Conservation (phyloP, 2,797 vertebrate genomes). For the Acestrorhynchus altus region DNA sequence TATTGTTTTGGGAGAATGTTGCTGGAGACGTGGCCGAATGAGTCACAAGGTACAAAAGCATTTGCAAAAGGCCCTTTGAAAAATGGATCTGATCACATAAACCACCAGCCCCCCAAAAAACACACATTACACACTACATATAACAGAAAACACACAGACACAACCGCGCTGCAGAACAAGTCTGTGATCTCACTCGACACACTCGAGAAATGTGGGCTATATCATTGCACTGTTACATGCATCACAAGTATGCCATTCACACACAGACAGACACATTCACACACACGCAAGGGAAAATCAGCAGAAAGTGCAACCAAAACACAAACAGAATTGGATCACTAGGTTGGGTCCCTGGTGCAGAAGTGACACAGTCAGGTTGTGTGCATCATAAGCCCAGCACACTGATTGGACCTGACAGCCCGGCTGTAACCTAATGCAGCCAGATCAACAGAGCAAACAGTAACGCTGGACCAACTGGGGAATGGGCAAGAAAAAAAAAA, state of each 20-base stretch:
- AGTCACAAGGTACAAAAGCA: no score
- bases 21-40: no score
- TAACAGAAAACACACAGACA: background rate
- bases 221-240: conserved; percentile 19
- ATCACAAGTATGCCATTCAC: conserved; percentile 40
- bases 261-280: conserved; percentile 8
- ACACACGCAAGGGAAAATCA: conserved; percentile 43
- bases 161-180: background rate
- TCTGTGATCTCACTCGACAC: conserved; percentile 2
- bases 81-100: no score
- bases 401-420: conserved; percentile 84
- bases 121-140: background rate
- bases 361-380: conserved; percentile 76
- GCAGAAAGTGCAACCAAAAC: conserved; percentile 69
- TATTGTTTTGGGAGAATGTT: no score
- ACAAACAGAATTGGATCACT: conserved; percentile 67
- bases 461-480: conserved; percentile 41
- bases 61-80: no score
- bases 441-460: conserved; percentile 74
- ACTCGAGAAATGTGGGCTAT: conserved; percentile 2
- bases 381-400: conserved; percentile 72
- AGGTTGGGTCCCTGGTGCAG: conserved; percentile 35
- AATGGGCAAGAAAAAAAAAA: background rate
- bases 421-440: conserved; percentile 79
- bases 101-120: no score